phyloP scores from a whole-genome alignment of 1,140 invertebrate species.

The Caerostris extrusa region DNA sequence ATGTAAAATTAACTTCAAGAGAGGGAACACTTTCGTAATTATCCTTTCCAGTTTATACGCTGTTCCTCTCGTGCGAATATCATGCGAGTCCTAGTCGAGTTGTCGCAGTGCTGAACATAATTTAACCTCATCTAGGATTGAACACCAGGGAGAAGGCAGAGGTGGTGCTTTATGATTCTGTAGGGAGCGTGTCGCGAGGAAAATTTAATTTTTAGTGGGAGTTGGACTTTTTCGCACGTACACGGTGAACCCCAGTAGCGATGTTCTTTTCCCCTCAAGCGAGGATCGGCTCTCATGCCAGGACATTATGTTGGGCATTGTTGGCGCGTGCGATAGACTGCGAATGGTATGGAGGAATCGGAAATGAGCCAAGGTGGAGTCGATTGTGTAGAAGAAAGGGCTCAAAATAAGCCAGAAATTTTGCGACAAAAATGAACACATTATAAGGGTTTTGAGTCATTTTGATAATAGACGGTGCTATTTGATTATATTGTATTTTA shows the following conservation, averaged over 20 bases:
- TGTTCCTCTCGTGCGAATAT: neutral
- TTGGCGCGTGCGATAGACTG: neutral
- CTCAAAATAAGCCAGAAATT: too few relatives aligned
- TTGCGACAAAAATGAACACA: too few relatives aligned
- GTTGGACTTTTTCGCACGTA: neutral
- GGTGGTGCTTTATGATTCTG: too few relatives aligned
- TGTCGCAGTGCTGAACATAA: constrained; percentile 7
- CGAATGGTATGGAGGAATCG: neutral
- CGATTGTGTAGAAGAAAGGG: too few relatives aligned
- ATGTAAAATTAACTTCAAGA: constrained; percentile 66
- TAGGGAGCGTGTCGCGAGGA: neutral
- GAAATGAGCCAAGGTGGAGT: neutral
- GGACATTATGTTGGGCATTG: neutral
- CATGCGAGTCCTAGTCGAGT: neutral
- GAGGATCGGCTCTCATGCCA: too few relatives aligned
- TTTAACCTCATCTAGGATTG: too few relatives aligned
- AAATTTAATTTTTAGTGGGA: constrained; percentile 25
- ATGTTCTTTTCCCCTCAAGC: neutral
- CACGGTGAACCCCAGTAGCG: neutral
- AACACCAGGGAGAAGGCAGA: neutral
- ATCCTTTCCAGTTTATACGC: constrained; percentile 22
- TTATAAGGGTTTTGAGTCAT: too few relatives aligned
- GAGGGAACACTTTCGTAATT: constrained; percentile 33
- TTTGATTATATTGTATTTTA: too few relatives aligned
- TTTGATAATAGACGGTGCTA: too few relatives aligned